phyloP scores from a whole-genome alignment of 1,140 invertebrate species.

The Drosophila trapezifrons region DNA sequence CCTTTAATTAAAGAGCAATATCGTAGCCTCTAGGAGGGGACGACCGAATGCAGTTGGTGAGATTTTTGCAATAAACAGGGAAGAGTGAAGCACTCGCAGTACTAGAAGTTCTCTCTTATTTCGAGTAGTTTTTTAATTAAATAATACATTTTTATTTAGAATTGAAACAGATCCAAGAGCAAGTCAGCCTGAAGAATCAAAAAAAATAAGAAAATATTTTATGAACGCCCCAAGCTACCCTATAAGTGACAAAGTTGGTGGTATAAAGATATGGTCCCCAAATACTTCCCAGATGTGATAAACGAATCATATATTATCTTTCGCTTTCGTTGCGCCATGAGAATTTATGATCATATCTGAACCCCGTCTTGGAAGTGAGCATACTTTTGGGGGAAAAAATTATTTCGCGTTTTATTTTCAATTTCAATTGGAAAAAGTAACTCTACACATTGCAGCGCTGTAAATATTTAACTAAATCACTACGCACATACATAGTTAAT shows the following conservation, averaged over 20 bases:
- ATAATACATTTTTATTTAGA: neutral
- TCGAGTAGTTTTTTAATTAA: neutral
- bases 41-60: neutral
- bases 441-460: constrained; percentile 55
- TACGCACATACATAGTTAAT: constrained; percentile 65
- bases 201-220: constrained; percentile 31
- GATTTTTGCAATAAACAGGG: constrained; percentile 5
- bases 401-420: constrained; percentile 53
- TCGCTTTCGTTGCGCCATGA: constrained; percentile 16
- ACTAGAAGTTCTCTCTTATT: neutral
- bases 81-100: constrained; percentile 9
- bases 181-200: too few species aligned
- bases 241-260: constrained; percentile 45
- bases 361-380: neutral
- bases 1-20: constrained; percentile 31
- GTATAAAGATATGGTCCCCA: constrained; percentile 55
- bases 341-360: neutral
- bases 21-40: constrained; percentile 18
- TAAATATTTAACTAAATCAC: constrained; percentile 76
- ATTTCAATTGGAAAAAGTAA: constrained; percentile 65
- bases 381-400: constrained; percentile 53
- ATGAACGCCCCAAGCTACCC: constrained; percentile 20
- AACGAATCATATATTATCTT: constrained; percentile 54
- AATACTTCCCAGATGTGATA: constrained; percentile 35
- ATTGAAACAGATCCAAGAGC: neutral